phyloP scores from a whole-genome alignment of 1,140 invertebrate genomes.

The Sogatella furcifera region DNA sequence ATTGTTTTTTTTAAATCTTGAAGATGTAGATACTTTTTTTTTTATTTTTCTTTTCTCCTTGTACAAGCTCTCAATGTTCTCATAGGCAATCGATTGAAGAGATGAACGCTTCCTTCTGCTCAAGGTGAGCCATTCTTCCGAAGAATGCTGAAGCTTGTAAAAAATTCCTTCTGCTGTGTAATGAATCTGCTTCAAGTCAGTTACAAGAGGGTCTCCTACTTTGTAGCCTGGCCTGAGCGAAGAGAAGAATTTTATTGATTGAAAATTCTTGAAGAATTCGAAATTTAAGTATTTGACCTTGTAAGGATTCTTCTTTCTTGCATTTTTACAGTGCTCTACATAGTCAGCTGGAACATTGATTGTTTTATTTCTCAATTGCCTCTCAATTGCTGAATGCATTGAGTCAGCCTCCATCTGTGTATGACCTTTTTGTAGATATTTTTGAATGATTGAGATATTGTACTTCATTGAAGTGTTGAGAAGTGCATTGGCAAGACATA shows the following conservation, averaged over 20 bases:
- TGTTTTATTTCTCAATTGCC: conserved; percentile 6
- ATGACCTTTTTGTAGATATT: conserved; percentile 32
- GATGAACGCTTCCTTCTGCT: neutral
- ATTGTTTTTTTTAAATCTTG: conserved; percentile 6
- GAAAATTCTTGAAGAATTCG: conserved; percentile 15
- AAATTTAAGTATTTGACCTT: conserved; percentile 13
- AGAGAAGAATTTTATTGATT: conserved; percentile 1
- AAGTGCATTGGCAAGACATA: conserved; percentile 28
- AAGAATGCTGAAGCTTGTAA: conserved; percentile 16
- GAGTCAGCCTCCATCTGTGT: conserved; percentile 34
- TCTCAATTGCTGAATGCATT: conserved; percentile 26
- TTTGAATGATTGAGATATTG: conserved; percentile 29
- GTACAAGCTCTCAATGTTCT: neutral
- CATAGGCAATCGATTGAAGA: neutral
- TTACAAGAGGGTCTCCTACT: conserved; percentile 11
- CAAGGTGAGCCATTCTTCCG: conserved; percentile 6
- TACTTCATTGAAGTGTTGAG: conserved; percentile 20
- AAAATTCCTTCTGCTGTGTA: conserved; percentile 18
- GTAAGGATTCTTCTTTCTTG: conserved; percentile 12
- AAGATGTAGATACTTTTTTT: conserved; percentile 9
- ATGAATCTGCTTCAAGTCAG: conserved; percentile 12
- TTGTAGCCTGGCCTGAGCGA: conserved; percentile 12
- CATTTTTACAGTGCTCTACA: conserved; percentile 6
- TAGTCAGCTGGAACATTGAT: conserved; percentile 20
- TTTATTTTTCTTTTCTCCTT: conserved; percentile 8